Evolutionary conservation across 2,797 vertebrate genomes (phyloP), one percentile per base, ranked within the genome.

Genomic region (Sebastes kiyomatsui): DNA sequence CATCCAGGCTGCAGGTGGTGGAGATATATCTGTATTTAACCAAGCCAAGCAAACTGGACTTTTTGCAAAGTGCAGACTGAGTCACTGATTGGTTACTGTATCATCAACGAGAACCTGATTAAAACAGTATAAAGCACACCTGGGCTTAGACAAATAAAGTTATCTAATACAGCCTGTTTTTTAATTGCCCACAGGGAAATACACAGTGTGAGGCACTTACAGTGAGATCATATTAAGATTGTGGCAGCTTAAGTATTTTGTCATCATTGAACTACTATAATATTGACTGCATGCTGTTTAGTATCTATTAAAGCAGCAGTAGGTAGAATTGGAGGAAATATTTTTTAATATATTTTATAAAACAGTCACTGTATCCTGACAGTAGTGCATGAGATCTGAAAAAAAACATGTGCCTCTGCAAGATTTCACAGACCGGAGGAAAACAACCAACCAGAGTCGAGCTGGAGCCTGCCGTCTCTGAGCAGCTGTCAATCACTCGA

Each of bases 1-100:
- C 7, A 27, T 71, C 61, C 55, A 46, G 65, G 65, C 79, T 74
- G 68, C 85, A 87, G 77, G 79, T 84, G 79, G 68, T 52, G 42
- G 23, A 71, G 30, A 78, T 58, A 78, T 58, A 58, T 75, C 56
- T 65, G 49, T 64, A 28, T 71, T 82, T 76, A 46, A 58, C 54
- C 62, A 82, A 61, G 12, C 6, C 10, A 46, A 46, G 67, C 28
- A 84, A 72, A 66, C 22, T 16, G 20, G 20, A 71, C 61, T 38
- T 46, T 27, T 62, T 22, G 25, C 23, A 22, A 56, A 56, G 16
- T 35, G 54, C 25, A 70, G 3, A 28, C 54, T 27, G 38, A 55
- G 52, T 74, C 18, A 49, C 16, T 58, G 28, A 73, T n/a, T 58
- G 28, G 67, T n/a, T 18, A 59, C 22, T 54, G 22, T 52, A 13